A percentile compares a stretch with the other conserved stretches of the same genome.
Conservation (phyloP, 2,113 vertebrate species). For the Otis tarda region DNA sequence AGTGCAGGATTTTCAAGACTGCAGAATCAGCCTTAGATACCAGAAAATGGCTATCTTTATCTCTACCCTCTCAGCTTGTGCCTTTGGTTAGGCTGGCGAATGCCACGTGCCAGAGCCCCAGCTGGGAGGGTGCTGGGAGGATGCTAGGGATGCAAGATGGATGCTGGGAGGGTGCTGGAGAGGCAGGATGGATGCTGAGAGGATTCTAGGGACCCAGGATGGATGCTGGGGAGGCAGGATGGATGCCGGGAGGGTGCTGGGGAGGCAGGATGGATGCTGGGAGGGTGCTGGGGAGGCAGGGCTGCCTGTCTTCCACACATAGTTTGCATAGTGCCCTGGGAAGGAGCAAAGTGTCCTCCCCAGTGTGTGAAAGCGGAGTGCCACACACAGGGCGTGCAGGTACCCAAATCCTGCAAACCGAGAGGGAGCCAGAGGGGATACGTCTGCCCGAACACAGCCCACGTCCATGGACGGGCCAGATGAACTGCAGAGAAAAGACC, state of each 20-base stretch:
- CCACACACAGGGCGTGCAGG: accelerated
- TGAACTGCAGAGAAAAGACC: conserved; percentile 4
- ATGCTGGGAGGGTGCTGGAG: background rate
- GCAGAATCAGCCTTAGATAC: background rate
- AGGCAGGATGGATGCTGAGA: background rate
- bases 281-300: background rate
- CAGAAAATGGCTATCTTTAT: background rate
- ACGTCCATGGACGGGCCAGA: background rate
- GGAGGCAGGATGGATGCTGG: no score
- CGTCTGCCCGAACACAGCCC: background rate
- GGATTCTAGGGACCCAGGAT: no score
- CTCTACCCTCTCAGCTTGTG: background rate
- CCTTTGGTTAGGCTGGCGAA: background rate
- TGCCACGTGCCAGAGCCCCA: background rate
- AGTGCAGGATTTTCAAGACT: background rate
- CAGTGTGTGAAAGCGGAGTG: accelerated
- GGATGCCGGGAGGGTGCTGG: background rate
- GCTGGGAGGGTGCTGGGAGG: background rate
- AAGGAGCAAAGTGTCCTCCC: background rate
- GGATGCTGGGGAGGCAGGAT: background rate
- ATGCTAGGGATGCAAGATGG: background rate
- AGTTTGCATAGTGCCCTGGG: background rate
- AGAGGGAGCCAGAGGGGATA: background rate
- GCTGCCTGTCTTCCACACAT: background rate
- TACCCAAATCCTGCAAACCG: background rate